Evolutionary conservation across 2,888 invertebrate genomes (phyloP).

Genomic region (Sisyra nigra): DNA sequence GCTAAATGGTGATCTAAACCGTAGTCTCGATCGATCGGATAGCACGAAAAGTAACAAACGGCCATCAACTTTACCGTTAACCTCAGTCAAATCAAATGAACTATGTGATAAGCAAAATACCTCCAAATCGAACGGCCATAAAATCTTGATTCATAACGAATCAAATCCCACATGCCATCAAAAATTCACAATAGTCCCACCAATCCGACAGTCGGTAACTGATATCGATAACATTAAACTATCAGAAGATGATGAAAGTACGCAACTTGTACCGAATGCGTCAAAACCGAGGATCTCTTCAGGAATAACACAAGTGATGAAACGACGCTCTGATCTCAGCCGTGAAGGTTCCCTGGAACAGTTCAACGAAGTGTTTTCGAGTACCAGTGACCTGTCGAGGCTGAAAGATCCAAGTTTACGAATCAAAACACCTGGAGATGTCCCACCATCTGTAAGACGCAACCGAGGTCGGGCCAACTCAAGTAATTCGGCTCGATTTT

Average conservation of each 20-base stretch:
- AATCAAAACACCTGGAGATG: conserved; percentile 68
- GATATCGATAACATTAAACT: conserved; percentile 6
- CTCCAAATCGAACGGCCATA: conserved; percentile 10
- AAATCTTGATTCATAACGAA: conserved; percentile 8
- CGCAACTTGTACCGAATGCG: conserved; percentile 5
- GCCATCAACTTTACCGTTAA: conserved; percentile 30
- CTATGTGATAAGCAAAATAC: conserved; percentile 13
- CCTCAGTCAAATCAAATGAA: conserved; percentile 16
- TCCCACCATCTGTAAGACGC: conserved; percentile 60
- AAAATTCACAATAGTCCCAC: conserved; percentile 10
- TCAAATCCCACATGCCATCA: conserved; percentile 10
- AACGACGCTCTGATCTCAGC: conserved; percentile 25
- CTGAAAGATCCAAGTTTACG: conserved; percentile 59
- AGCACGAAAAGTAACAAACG: conserved; percentile 20
- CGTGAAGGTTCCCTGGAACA: conserved; percentile 59
- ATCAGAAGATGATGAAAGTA: conserved; percentile 9
- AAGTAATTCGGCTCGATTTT: conserved; percentile 47
- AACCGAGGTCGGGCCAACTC: conserved; percentile 44
- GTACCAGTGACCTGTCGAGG: conserved; percentile 44
- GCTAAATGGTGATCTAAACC: conserved; percentile 16
- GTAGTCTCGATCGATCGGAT: conserved; percentile 14
- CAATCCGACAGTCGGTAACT: conserved; percentile 5
- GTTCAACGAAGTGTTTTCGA: conserved; percentile 58
- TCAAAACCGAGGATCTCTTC: conserved; percentile 15
- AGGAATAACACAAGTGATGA: conserved; percentile 25